Base-by-base conservation (phyloP, 2,797 vertebrate species). In the Sciurus carolinensis region DNA sequence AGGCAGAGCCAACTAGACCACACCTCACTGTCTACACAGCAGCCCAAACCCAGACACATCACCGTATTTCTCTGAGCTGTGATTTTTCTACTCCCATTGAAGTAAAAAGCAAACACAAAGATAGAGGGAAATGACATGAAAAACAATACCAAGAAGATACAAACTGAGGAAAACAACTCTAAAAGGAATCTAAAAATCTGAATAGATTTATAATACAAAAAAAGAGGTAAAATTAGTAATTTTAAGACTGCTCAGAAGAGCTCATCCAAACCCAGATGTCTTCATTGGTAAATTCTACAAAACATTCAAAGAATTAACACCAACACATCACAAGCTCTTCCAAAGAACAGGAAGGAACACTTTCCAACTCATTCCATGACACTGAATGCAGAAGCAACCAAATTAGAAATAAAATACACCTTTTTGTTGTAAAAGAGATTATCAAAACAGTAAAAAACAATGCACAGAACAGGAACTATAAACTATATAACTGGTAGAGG, bases 101-200 rank as follows among this genome's bases (percentile, higher is more conserved):
- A 62, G 33, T 64, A 50, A 76, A 83, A 95, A 83, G 69, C 36
- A 81, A 91, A 87, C 18, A 67, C 18, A 82, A 75, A n/a, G 24
- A 47, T 67, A 69, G 42, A 95, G 33, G 14, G 11, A 50, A 28
- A 82, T n/a, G 2, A 91, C 75, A 69, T 81, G 10, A 39, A 42
- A 79, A 80, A 47, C 20, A 44, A 64, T 80, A 17, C 54, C 66
- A 80, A 36, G 66, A 76, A 69, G 47, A 73, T 14, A 33, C 26
- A 76, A 67, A 67, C 30, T 59, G 66, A 33, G 36, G 20, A 87
- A 80, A 95, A 3, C 14, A 54, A 91, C 17, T 83, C 36, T 75
- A 44, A 75, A 71, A 71, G 18, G 85, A 72, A n/a, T 57, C 20
- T 57, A 64, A 86, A 79, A 90, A 28, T 44, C 54, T 64, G 20